These are phyloP conservation scores for Eupithecia exiguata DNA, from an alignment of 2,888 invertebrate genomes.

Conservation along the genomic window DNA sequence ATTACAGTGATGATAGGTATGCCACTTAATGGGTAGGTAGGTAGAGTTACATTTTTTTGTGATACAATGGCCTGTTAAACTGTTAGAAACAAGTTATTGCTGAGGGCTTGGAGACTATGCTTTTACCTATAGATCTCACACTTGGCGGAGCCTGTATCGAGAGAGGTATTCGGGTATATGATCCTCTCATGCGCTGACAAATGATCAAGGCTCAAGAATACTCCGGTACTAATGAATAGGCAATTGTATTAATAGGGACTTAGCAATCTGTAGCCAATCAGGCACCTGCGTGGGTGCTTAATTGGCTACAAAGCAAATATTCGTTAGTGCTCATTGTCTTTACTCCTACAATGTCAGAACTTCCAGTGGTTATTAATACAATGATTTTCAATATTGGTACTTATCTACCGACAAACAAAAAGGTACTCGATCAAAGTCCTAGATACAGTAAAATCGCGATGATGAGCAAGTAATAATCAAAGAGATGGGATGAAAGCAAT, in stretches of 20 bases:
- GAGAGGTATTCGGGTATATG: too few species aligned
- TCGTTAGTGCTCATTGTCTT: background rate
- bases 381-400: background rate
- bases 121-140: too few species aligned
- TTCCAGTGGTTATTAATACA: background rate
- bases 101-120: too few species aligned
- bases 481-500: slow-evolving; percentile 72
- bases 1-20: too few species aligned
- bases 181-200: background rate
- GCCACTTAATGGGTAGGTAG: too few species aligned
- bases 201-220: background rate
- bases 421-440: slow-evolving; percentile 39
- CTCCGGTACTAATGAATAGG: background rate
- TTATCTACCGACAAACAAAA: slow-evolving; percentile 1
- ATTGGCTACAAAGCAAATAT: slow-evolving; percentile 1
- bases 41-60: too few species aligned
- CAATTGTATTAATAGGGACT: background rate
- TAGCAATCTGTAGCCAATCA: background rate
- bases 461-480: slow-evolving; percentile 64
- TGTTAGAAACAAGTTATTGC: too few species aligned
- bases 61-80: too few species aligned
- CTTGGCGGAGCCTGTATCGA: too few species aligned
- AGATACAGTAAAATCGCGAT: slow-evolving; percentile 36
- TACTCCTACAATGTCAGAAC: background rate
- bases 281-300: background rate